Evolutionary conservation across 2,113 vertebrate genomes (phyloP).

Genomic region (Rhea americana): DNA sequence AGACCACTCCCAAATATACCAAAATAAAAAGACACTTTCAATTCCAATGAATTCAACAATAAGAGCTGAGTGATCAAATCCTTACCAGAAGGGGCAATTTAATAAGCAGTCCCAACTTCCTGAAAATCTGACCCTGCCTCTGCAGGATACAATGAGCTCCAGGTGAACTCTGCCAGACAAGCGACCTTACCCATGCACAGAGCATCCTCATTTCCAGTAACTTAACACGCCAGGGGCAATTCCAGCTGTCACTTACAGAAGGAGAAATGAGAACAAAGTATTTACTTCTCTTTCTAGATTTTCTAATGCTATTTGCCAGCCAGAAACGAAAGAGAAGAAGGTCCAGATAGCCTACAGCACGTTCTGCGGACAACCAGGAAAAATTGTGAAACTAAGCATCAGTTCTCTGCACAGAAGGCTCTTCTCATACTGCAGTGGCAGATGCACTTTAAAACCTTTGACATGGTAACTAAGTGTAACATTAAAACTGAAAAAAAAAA

Average conservation of each 20-base stretch:
- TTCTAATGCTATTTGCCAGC: not conserved
- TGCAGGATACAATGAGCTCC: not conserved
- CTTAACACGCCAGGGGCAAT: not conserved
- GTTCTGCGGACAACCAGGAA: not conserved
- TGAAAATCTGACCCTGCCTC: not conserved
- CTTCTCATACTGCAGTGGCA: not conserved
- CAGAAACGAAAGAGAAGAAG: not conserved
- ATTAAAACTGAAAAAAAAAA: not conserved
- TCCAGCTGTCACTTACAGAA: not conserved
- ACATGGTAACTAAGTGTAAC: not conserved
- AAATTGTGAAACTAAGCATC: not conserved
- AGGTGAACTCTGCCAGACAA: not conserved
- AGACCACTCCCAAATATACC: not conserved
- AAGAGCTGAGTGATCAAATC: not conserved
- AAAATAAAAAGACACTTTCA: not conserved
- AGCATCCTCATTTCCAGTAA: accelerated
- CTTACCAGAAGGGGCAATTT: not conserved
- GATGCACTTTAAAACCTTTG: not conserved
- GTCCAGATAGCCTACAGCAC: not conserved
- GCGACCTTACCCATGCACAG: not conserved
- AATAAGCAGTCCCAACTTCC: not conserved
- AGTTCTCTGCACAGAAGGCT: not conserved
- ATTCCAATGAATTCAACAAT: not conserved
- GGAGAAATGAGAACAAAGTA: not conserved
- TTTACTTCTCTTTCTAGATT: not conserved